Conservation (phyloP, 1,140 invertebrate species). For the Drosophila parvula region DNA sequence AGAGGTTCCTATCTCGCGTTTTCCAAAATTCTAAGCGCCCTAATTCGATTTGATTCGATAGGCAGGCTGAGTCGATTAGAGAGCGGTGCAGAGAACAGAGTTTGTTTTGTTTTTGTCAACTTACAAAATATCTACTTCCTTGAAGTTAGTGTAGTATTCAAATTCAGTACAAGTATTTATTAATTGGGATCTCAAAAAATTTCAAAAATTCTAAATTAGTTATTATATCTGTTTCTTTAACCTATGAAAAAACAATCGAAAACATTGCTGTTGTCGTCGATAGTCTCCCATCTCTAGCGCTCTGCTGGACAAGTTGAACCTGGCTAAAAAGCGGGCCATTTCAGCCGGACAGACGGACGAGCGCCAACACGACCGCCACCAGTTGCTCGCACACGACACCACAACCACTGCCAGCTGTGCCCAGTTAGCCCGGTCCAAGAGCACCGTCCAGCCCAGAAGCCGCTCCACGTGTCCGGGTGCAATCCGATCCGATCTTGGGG, state of each 20-base stretch:
- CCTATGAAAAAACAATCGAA: background rate
- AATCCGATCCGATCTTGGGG: background rate
- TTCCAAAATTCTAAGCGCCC: too few relatives aligned
- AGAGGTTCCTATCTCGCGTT: too few relatives aligned
- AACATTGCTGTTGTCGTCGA: background rate
- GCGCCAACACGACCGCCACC: constrained; percentile 41
- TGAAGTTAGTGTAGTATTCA: too few relatives aligned
- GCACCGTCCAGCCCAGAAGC: background rate
- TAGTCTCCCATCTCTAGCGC: background rate
- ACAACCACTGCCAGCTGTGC: constrained; percentile 22
- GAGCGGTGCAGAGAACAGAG: too few relatives aligned
- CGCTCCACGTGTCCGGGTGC: constrained; percentile 21
- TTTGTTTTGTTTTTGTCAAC: too few relatives aligned
- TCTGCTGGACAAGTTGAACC: constrained; percentile 7
- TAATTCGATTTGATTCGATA: too few relatives aligned
- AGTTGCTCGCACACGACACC: constrained; percentile 22
- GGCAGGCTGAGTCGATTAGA: too few relatives aligned
- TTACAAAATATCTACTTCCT: too few relatives aligned
- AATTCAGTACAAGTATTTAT: too few relatives aligned
- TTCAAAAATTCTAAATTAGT: too few relatives aligned
- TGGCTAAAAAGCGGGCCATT: constrained; percentile 26
- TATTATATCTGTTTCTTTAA: too few relatives aligned
- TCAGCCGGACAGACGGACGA: constrained; percentile 34
- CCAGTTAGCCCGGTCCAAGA: background rate
- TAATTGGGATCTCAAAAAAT: too few relatives aligned